A percentile compares a stretch with the other conserved stretches of the same genome.
Evolutionary conservation across 2,113 vertebrate genomes (phyloP).

Genomic region (Barnardius zonarius): DNA sequence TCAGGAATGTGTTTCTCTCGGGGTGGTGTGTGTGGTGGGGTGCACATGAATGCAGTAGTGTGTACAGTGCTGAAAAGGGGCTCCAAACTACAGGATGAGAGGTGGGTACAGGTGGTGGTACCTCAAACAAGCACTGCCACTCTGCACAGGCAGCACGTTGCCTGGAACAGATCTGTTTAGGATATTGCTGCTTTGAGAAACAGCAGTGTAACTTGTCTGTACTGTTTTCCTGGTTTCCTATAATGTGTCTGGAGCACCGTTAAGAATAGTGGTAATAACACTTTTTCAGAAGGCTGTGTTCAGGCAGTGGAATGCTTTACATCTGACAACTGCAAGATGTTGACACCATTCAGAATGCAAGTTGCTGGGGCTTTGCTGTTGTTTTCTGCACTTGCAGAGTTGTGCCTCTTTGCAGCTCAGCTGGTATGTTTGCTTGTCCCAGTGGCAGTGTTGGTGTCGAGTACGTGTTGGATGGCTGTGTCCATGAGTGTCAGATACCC

Average conservation of each 20-base stretch:
- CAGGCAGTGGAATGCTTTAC: neutral
- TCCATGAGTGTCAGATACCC: fast-evolving
- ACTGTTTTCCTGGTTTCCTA: neutral
- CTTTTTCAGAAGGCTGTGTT: neutral
- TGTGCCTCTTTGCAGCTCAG: neutral
- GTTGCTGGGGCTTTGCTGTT: neutral
- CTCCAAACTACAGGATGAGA: neutral
- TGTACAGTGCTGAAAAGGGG: neutral
- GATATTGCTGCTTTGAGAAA: neutral
- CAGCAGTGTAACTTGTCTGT: neutral
- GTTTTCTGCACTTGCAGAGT: neutral
- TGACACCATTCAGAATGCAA: neutral
- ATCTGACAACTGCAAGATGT: neutral
- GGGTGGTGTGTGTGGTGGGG: neutral
- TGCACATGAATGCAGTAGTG: fast-evolving
- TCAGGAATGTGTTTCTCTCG: neutral
- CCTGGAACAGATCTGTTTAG: neutral
- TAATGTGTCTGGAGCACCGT: neutral
- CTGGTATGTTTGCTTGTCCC: fast-evolving
- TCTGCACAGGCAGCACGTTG: neutral
- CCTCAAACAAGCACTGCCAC: neutral
- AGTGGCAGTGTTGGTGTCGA: neutral
- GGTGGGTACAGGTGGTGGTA: neutral
- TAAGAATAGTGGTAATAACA: neutral
- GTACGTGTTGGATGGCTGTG: neutral